Evolutionary conservation across 2,113 vertebrate genomes (phyloP).

Genomic region (Onychorhynchus coronatus): DNA sequence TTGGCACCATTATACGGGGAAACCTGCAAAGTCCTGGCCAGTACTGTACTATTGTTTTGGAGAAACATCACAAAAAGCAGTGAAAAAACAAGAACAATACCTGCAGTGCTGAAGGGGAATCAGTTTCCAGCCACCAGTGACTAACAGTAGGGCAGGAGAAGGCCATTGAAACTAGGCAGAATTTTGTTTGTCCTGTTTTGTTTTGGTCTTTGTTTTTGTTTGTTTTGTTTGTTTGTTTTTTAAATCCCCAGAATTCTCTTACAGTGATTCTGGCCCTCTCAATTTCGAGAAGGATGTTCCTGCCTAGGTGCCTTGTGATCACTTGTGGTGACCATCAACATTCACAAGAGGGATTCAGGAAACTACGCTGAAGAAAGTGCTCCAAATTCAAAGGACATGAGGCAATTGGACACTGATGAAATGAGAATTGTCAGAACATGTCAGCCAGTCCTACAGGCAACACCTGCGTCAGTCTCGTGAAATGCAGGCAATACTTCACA

Average conservation of each 20-base stretch:
- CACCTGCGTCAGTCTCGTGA: accelerated
- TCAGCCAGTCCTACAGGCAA: not conserved
- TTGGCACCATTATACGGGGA: not conserved
- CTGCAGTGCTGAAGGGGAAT: not conserved
- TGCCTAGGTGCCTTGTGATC: not conserved
- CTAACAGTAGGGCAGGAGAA: not conserved
- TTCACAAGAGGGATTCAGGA: not conserved
- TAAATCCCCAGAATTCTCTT: not conserved
- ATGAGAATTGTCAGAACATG: not conserved
- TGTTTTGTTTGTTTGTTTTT: not conserved
- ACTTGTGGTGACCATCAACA: not conserved
- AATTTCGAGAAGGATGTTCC: not conserved
- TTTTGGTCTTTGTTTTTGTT: not conserved
- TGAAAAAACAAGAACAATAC: not conserved
- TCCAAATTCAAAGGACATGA: not conserved
- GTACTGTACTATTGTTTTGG: not conserved
- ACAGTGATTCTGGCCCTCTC: not conserved
- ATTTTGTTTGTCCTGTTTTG: not conserved
- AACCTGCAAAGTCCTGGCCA: not conserved
- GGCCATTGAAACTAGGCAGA: not conserved
- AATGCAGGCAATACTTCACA: not conserved
- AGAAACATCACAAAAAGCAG: not conserved
- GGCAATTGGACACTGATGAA: not conserved
- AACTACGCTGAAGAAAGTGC: not conserved
- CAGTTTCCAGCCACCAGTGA: not conserved